Percentiles rank a stretch among this genome's conserved stretches.
Conservation (phyloP, 2,797 vertebrate species). For the Balearica regulorum region DNA sequence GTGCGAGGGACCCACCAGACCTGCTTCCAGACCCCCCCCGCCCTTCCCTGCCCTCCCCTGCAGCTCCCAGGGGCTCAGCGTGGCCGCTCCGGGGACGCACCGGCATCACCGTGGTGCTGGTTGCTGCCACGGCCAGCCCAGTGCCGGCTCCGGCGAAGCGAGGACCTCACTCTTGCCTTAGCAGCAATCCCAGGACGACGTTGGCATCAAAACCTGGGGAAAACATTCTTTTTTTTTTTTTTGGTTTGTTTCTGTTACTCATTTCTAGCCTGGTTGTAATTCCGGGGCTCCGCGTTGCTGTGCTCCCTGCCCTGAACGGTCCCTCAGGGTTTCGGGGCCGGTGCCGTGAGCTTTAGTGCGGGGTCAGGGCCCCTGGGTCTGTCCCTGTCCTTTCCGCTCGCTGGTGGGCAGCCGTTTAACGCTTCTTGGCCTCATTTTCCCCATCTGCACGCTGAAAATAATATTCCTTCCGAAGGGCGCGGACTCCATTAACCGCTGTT, state of each 20-base stretch:
- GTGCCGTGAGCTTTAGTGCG: rapidly evolving
- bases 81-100: rapidly evolving
- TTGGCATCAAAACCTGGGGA: not conserved
- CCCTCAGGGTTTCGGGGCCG: rapidly evolving
- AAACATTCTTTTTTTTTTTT: not conserved
- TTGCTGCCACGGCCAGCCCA: too few species aligned
- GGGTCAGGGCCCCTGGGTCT: not conserved
- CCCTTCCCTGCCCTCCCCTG: not conserved
- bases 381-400: rapidly evolving
- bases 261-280: not conserved
- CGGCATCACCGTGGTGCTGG: not conserved
- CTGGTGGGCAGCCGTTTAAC: rapidly evolving
- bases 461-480: not conserved
- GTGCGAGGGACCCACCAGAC: not conserved
- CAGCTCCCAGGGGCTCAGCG: not conserved
- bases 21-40: not conserved
- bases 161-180: not conserved
- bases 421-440: not conserved
- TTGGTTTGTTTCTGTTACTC: not conserved
- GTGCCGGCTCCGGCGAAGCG: not conserved
- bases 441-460: not conserved
- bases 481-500: not conserved
- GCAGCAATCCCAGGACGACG: not conserved
- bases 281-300: not conserved
- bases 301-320: not conserved